Evolutionary conservation across 2,113 vertebrate genomes (phyloP).

Genomic region (Athene noctua): DNA sequence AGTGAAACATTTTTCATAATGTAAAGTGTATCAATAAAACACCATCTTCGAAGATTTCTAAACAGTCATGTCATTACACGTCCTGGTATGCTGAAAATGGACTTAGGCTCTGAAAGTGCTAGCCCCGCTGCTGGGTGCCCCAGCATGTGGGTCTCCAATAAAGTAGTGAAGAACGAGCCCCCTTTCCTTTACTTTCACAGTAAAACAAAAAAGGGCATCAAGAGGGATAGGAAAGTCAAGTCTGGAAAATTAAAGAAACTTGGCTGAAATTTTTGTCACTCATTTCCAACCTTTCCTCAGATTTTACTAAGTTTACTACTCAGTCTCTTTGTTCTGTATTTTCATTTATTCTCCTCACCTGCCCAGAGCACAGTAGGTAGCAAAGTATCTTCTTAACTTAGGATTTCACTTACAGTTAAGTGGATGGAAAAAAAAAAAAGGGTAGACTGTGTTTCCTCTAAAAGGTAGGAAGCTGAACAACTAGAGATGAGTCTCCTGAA

Average conservation of each 20-base stretch:
- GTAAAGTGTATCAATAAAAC: neutral
- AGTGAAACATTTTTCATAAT: neutral
- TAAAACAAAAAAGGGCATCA: neutral
- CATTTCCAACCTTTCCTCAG: neutral
- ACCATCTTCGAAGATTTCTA: neutral
- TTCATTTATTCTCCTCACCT: neutral
- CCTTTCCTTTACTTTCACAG: neutral
- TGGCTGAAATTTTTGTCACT: neutral
- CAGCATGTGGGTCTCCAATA: neutral
- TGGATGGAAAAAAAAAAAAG: neutral
- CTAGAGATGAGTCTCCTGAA: neutral
- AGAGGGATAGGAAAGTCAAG: neutral
- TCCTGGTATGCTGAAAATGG: conserved; percentile 33
- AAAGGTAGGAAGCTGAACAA: neutral
- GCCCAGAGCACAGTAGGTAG: neutral
- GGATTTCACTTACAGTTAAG: neutral
- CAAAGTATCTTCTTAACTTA: neutral
- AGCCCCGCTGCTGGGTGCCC: conserved; percentile 6
- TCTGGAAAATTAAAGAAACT: neutral
- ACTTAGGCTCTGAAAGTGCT: neutral
- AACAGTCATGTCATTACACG: conserved; percentile 43
- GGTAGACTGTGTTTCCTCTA: neutral
- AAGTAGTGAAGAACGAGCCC: neutral
- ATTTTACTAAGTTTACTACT: neutral
- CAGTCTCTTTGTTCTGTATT: neutral